phyloP scores from a whole-genome alignment of 2,113 vertebrate genomes.

The Vicugna pacos region DNA sequence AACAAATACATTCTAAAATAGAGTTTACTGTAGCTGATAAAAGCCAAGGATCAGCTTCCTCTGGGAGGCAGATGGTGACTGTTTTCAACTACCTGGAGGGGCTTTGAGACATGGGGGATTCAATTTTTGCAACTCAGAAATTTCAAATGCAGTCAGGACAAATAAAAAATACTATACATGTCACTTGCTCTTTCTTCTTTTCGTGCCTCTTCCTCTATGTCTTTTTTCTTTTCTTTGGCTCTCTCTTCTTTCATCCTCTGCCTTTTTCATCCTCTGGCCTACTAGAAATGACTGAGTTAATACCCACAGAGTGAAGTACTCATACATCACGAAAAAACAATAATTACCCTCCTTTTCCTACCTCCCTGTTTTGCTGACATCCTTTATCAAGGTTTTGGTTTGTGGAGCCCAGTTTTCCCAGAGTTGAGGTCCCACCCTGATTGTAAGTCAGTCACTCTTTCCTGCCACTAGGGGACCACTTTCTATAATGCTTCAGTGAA shows the following conservation, averaged over 20 bases:
- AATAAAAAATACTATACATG: slow-evolving; percentile 78
- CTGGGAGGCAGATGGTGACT: slow-evolving; percentile 73
- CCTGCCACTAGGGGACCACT: slow-evolving; percentile 45
- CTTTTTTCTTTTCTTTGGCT: slow-evolving; percentile 56
- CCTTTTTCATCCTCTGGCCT: slow-evolving; percentile 68
- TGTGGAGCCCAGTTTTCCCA: neutral
- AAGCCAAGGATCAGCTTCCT: slow-evolving; percentile 79
- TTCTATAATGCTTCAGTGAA: neutral
- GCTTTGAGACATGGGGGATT: slow-evolving; percentile 82
- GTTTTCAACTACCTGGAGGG: slow-evolving; percentile 82
- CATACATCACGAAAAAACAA: slow-evolving; percentile 45
- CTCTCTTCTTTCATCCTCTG: slow-evolving; percentile 70
- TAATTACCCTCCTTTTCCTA: slow-evolving; percentile 58
- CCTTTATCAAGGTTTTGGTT: slow-evolving; percentile 49
- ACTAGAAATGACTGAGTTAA: slow-evolving; percentile 58
- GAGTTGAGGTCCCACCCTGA: neutral
- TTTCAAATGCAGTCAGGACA: slow-evolving; percentile 81
- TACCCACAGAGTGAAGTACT: slow-evolving; percentile 49
- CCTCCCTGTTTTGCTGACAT: slow-evolving; percentile 8
- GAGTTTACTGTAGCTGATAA: slow-evolving; percentile 83
- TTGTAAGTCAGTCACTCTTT: slow-evolving; percentile 55
- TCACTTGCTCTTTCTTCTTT: slow-evolving; percentile 74
- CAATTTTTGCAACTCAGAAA: slow-evolving; percentile 81
- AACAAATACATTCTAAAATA: slow-evolving; percentile 75
- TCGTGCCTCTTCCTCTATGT: slow-evolving; percentile 59